Evolutionary conservation across 2,113 vertebrate species (phyloP).

Genomic region (Nothoprocta perdicaria): DNA sequence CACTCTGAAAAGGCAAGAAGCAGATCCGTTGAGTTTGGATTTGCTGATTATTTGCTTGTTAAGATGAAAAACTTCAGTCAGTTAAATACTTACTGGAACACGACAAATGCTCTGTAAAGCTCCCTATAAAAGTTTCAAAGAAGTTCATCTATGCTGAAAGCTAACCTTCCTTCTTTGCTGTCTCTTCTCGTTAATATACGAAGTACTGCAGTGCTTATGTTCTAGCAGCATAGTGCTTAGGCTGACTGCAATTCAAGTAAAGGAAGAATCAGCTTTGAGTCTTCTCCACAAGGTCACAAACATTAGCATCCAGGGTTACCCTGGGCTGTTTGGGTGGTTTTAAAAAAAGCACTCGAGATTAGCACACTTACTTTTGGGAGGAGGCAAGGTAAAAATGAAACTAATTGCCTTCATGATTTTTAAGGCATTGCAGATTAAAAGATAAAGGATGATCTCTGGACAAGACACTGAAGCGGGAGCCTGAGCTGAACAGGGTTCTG

Average conservation of each 20-base stretch:
- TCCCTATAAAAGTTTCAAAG: neutral
- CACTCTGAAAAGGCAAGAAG: constrained; percentile 20
- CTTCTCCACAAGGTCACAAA: neutral
- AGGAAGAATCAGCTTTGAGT: neutral
- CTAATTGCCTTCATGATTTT: neutral
- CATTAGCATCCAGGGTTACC: neutral
- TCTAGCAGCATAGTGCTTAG: neutral
- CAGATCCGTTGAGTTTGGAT: constrained; percentile 34
- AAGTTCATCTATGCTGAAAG: neutral
- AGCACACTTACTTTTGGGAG: neutral
- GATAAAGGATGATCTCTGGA: neutral
- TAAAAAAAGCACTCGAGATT: neutral
- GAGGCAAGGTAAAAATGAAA: neutral
- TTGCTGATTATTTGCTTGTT: neutral
- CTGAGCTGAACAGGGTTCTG: neutral
- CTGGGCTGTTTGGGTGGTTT: neutral
- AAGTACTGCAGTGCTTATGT: neutral
- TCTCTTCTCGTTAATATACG: neutral
- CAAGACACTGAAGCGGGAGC: rapidly evolving
- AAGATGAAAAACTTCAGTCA: neutral
- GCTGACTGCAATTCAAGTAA: neutral
- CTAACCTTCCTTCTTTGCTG: neutral
- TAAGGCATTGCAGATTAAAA: neutral
- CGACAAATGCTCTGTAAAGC: neutral
- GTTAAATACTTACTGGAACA: neutral